Evolutionary conservation across 2,113 vertebrate genomes (phyloP), one percentile per base, ranked within the genome.

Genomic region (Chionomys nivalis): DNA sequence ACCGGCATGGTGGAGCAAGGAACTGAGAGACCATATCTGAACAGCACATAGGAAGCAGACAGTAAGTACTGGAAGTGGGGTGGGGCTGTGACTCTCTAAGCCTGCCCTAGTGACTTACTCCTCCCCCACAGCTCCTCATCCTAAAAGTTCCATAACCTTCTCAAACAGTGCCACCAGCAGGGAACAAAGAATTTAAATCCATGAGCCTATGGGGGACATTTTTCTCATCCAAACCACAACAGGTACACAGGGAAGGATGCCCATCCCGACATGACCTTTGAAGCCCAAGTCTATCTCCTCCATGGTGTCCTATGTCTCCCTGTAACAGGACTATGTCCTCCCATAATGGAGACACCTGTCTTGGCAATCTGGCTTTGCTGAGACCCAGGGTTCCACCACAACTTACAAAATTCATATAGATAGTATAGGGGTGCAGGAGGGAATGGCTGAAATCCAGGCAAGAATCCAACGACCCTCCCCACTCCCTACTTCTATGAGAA

Each of bases 391-490:
- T 21, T 21, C n/a, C n/a, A 23, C 33, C 28, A n/a, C 31, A 52
- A 33, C 2, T 3, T 24, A 23, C 16, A 7, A 5, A 31, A 23
- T 26, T 36, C 42, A 21, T 1, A 7, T 9, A 21, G 63, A 5
- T 1, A 39, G 24, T 2, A 5, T 16, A 31, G 47, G 21, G 68
- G 21, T 72, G 23, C 61, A 42, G 39, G 39, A 75, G 10, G 21
- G 21, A 75, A 24, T 75, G 39, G 8, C 72, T 75, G 39, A 1
- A 5, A 75, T 75, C 23, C 39, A 75, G 19, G 39, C 4, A 24
- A 75, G 23, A 75, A 7, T 75, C 39, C 21, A 42, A 24, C 11
- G 4, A 75, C 72, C 36, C 23, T 42, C 39, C 9, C 39, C 9
- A 75, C 3, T 42, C 10, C 39, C 13, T 73, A 21, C 17, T 73